Conservation (phyloP, 2,888 invertebrate genomes). For the Lamproptera curius region DNA sequence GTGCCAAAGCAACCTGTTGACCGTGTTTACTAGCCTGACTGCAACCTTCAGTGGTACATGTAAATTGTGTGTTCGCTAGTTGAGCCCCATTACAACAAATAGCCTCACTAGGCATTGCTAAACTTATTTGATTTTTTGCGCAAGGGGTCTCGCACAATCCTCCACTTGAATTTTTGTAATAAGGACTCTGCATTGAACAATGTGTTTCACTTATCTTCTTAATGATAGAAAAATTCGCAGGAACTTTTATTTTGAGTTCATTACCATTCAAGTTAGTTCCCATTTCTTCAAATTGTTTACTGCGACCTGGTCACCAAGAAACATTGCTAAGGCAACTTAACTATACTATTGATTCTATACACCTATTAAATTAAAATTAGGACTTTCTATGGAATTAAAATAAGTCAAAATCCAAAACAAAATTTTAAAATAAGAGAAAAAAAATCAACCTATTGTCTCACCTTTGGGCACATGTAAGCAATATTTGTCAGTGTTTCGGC, state of each 20-base stretch:
- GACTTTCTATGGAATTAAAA: not conserved
- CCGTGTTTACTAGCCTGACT: constrained; percentile 50
- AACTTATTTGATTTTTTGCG: constrained; percentile 65
- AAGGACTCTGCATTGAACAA: constrained; percentile 60
- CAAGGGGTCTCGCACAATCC: constrained; percentile 57
- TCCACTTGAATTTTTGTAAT: constrained; percentile 37
- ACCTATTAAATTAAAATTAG: not conserved
- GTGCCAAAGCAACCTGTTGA: constrained; percentile 44
- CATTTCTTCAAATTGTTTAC: constrained; percentile 68
- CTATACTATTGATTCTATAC: not conserved
- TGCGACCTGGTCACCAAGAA: constrained; percentile 71
- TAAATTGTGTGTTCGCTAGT: constrained; percentile 59
- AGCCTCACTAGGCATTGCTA: constrained; percentile 55
- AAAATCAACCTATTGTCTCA: constrained; percentile 30
- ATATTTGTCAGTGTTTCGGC: constrained; percentile 64
- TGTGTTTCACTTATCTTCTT: constrained; percentile 71
- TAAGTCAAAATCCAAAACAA: too few relatives aligned
- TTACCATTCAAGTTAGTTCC: constrained; percentile 62
- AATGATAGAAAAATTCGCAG: constrained; percentile 56
- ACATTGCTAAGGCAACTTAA: constrained; percentile 40
- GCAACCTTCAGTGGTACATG: constrained; percentile 69
- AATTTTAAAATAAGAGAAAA: too few relatives aligned
- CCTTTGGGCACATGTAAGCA: constrained; percentile 71
- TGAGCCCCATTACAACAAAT: constrained; percentile 53
- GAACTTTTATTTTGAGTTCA: constrained; percentile 69